Evolutionary conservation across 2,797 vertebrate species (phyloP), one percentile per base, ranked within the genome.

Genomic region (Taeniopygia guttata): DNA sequence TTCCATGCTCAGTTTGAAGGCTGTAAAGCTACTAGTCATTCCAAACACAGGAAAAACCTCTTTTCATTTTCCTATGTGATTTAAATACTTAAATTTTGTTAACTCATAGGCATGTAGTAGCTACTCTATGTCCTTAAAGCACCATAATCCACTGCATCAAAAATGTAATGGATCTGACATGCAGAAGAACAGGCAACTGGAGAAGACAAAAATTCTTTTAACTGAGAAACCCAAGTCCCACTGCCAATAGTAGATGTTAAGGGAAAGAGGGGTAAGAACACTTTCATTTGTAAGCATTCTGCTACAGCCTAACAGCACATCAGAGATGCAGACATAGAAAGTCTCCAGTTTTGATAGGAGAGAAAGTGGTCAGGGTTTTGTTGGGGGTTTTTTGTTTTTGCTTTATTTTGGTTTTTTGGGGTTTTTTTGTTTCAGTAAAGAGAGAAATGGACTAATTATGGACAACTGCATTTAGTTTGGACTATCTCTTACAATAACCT

Each of bases 1-100:
- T 81, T 91, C 92, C 29, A 77, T 89, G 72, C 86, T 89, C 78
- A 80, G 29, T 90, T 74, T 85, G 93, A 92, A 40, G 60, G 46
- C 84, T 87, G 42, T 60, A 85, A 89, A 91, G 72, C 58, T 83
- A 77, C 38, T 77, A 93, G 73, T 72, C 34, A 58, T 78, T 83
- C 36, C 58, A 80, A 89, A 79, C 43, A 52, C 34, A 66, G 60
- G 21, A 89, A 51, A 92, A 62, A 82, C 1, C 26, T 30, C 42
- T 93, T 93, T 81, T 74, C 21, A 25, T 82, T 86, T 89, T 68
- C 51, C 49, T 75, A 5, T 58, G 60, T 45, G 30, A 87, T 60
- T 91, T 90, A 93, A 93, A 85, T 89, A 58, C 68, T 77, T 70
- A 48, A n/a, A 76, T 51, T 63, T 89, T 34, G 46, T 80, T 90